Conservation (phyloP, 2,797 vertebrate genomes). For the Balearica regulorum region DNA sequence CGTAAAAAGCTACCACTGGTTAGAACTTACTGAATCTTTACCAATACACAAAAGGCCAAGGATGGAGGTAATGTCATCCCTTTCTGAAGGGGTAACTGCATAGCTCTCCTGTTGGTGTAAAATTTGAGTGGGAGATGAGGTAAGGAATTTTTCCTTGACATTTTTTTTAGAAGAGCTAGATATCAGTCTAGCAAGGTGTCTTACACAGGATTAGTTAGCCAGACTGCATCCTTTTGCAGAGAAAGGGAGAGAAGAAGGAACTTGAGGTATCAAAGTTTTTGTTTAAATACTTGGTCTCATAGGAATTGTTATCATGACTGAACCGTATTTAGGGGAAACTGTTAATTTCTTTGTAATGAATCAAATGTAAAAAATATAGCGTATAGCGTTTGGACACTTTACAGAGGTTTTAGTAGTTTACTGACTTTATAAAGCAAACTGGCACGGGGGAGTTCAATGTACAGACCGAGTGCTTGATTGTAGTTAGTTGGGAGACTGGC, state of each 20-base stretch:
- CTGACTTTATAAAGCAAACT: neutral
- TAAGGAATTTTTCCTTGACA: neutral
- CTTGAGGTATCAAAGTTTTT: neutral
- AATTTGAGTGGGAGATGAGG: neutral
- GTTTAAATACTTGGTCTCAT: neutral
- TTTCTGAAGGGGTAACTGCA: neutral
- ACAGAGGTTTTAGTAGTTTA: neutral
- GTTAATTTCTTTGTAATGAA: neutral
- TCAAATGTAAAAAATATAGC: neutral
- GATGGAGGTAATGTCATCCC: neutral
- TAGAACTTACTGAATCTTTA: neutral
- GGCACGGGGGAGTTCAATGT: neutral
- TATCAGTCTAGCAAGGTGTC: neutral
- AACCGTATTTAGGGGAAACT: neutral
- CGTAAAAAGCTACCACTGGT: neutral
- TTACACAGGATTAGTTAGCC: neutral
- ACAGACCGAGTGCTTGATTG: neutral
- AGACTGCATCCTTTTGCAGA: neutral
- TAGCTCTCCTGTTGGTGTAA: neutral
- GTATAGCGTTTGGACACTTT: neutral
- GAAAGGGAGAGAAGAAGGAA: neutral
- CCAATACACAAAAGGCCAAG: neutral
- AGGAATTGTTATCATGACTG: neutral
- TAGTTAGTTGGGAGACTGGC: constrained; percentile 43
- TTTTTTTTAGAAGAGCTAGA: neutral